Base-by-base conservation (phyloP, 2,797 vertebrate genomes). In the Peromyscus aztecus region DNA sequence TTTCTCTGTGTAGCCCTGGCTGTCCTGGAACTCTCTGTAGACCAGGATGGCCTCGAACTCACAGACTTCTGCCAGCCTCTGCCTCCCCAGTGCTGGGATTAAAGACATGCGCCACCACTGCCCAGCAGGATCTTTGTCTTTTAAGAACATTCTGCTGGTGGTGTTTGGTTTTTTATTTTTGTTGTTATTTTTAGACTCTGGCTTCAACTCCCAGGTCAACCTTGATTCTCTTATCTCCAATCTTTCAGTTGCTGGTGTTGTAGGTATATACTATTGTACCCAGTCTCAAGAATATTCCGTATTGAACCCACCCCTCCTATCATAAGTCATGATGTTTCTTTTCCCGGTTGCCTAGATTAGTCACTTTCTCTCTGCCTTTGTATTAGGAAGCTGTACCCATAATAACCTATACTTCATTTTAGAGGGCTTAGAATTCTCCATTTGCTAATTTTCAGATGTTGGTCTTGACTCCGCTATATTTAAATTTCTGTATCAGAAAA, bases 361-460 rank as follows among this genome's bases (percentile, higher is more conserved):
- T 43, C 63, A 23, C 17, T 0, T 3, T 29, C 13, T 49, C 46
- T 94, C 5, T 37, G 24, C 82, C 57, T 92, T 91, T 57, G 34
- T 76, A 27, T 63, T 95, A 89, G 57, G 67, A 92, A 95, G 59
- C 21, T 37, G 31, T 92, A 31, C 76, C 63, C 4, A 0, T 67
- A 81, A 71, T n/a, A 88, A 52, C 49, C 83, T 43, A 91, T 0
- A 29, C n/a, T 69, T 95, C 71, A 59, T 93, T 81, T 34, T 76
- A 71, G 76, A 91, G n/a, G 92, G 52, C 61, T 95, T 61, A 5
- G 40, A 85, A 86, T 85, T 96, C 43, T 94, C 94, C 34, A n/a
- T 82, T 94, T 31, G 94, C 49, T 69, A 2, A 17, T 69, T 86
- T 84, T 81, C 83, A 82, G 55, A 34, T 55, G 55, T 43, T n/a